A percentile compares a stretch with the other conserved stretches of the same genome.
Conservation (phyloP, 2,888 invertebrate genomes). For the Cephus pygmeus region DNA sequence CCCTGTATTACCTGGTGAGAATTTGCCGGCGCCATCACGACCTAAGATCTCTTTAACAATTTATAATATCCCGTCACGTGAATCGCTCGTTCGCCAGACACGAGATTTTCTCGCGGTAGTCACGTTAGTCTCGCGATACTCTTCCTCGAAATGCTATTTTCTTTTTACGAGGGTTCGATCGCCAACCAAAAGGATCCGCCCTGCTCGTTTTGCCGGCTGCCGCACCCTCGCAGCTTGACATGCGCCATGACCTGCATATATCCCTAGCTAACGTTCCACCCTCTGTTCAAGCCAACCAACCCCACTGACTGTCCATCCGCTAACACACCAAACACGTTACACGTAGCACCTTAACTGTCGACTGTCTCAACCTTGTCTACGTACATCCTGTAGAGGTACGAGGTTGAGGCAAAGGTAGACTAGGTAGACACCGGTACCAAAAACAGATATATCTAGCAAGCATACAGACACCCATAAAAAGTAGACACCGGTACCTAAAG, state of each 20-base stretch:
- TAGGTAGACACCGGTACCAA: background rate
- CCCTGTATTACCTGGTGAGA: background rate
- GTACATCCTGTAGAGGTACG: background rate
- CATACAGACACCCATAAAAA: background rate
- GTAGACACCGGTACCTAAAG: background rate
- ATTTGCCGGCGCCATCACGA: background rate
- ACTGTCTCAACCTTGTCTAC: background rate
- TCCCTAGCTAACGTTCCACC: slow-evolving; percentile 20
- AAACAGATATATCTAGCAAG: background rate
- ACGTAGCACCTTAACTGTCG: background rate
- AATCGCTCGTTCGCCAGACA: background rate
- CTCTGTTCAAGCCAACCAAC: slow-evolving; percentile 1
- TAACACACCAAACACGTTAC: background rate
- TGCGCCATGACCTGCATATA: slow-evolving; percentile 59
- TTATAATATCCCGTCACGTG: background rate
- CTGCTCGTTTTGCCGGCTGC: slow-evolving; percentile 43
- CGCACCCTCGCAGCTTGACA: slow-evolving; percentile 58
- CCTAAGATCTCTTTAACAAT: background rate
- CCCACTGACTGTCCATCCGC: background rate
- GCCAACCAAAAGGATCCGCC: slow-evolving; percentile 32
- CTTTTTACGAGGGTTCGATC: background rate
- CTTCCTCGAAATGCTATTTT: background rate
- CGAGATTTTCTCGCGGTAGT: background rate
- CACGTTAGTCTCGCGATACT: background rate
- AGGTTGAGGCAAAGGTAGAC: background rate